phyloP scores from a whole-genome alignment of 2,797 vertebrate genomes.

The Girardinus metallicus region DNA sequence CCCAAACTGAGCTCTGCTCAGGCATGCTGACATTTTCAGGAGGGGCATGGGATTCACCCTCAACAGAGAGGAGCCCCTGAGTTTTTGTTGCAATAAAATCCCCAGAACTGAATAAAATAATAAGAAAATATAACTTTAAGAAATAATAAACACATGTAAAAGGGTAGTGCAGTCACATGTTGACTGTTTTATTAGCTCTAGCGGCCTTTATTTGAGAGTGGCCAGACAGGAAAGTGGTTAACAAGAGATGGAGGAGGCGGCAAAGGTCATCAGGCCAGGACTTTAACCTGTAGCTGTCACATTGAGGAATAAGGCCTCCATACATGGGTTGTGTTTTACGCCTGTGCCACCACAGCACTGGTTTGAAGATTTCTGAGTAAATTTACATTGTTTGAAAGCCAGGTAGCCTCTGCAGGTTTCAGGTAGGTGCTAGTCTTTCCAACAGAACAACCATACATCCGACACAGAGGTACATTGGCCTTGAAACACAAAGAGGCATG shows the following conservation, averaged over 20 bases:
- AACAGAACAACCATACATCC: not conserved
- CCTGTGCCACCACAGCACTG: too few species aligned
- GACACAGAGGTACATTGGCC: not conserved
- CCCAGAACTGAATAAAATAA: constrained; percentile 9
- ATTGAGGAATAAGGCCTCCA: too few species aligned
- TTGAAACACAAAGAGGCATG: not conserved
- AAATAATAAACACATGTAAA: not conserved
- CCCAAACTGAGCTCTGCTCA: constrained; percentile 24
- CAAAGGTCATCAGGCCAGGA: too few species aligned
- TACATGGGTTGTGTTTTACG: not conserved
- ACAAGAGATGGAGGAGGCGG: too few species aligned
- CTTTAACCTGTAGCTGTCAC: too few species aligned
- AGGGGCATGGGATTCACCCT: constrained; percentile 15
- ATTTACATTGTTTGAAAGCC: not conserved
- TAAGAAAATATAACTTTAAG: not conserved
- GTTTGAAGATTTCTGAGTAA: not conserved
- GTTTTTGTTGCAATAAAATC: not conserved
- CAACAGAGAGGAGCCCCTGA: constrained; percentile 7
- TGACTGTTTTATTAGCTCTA: not conserved
- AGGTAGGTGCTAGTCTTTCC: not conserved
- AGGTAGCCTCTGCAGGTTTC: not conserved
- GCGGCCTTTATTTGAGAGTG: too few species aligned
- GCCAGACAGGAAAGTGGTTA: too few species aligned
- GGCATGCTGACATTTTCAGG: constrained; percentile 52
- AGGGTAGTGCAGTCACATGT: not conserved